Percentiles rank a stretch among this genome's conserved stretches.
Conservation (phyloP, 2,888 invertebrate species). For the Amorpha juglandis region DNA sequence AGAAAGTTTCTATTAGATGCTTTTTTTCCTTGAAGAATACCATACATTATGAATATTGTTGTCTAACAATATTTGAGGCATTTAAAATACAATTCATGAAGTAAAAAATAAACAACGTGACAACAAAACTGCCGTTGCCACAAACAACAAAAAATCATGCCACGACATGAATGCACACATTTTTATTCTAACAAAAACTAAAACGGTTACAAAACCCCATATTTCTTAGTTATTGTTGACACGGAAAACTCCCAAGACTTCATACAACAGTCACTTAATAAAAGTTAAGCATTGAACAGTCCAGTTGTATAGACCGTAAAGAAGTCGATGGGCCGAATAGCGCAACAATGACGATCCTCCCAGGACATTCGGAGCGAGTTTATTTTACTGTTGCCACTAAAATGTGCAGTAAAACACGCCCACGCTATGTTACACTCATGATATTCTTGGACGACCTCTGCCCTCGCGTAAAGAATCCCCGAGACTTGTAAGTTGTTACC, state of each 20-base stretch:
- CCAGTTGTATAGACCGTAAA: constrained; percentile 67
- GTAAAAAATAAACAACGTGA: background rate
- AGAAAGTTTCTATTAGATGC: no score
- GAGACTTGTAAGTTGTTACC: constrained; percentile 45
- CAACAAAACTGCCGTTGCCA: constrained; percentile 5
- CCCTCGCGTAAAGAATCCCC: constrained; percentile 64
- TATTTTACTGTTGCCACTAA: constrained; percentile 76
- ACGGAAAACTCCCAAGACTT: constrained; percentile 41
- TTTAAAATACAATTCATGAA: background rate
- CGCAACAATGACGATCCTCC: constrained; percentile 69
- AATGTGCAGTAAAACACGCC: constrained; percentile 78
- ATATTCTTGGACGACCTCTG: constrained; percentile 74
- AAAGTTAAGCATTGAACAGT: constrained; percentile 65
- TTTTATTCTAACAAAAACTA: constrained; percentile 19
- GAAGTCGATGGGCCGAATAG: constrained; percentile 55
- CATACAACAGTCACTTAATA: constrained; percentile 55
- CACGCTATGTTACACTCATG: constrained; percentile 72
- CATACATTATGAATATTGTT: no score
- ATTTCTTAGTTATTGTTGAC: constrained; percentile 35
- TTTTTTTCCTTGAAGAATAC: no score
- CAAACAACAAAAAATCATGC: constrained; percentile 5
- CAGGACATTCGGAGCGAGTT: constrained; percentile 70
- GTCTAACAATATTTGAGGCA: background rate
- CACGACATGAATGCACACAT: constrained; percentile 10
- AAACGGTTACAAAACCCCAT: constrained; percentile 10